Conservation (phyloP, 2,113 vertebrate species). For the Ellobius talpinus region DNA sequence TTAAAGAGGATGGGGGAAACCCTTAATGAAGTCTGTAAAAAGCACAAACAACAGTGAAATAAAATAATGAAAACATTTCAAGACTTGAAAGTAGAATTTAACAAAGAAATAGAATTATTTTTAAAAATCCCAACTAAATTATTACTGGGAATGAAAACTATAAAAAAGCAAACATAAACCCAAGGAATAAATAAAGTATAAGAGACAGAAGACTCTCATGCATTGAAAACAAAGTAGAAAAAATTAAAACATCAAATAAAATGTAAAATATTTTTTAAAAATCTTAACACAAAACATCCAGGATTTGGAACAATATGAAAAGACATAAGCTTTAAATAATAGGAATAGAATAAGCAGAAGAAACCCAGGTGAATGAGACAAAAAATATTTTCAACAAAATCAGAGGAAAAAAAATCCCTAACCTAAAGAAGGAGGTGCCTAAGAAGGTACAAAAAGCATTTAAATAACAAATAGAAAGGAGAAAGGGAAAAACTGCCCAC, state of each 20-base stretch:
- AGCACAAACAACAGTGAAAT: not conserved
- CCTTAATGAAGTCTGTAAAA: not conserved
- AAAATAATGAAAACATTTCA: not conserved
- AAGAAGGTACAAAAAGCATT: not conserved
- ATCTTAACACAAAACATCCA: not conserved
- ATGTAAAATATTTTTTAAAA: not conserved
- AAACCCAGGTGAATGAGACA: not conserved
- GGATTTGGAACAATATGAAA: not conserved
- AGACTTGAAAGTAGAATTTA: not conserved
- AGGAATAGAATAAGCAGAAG: not conserved
- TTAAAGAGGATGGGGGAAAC: not conserved
- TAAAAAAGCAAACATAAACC: not conserved
- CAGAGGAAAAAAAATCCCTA: not conserved
- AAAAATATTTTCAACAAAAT: not conserved
- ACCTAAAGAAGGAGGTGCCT: not conserved
- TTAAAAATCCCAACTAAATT: not conserved
- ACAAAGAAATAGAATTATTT: not conserved
- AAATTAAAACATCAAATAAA: not conserved
- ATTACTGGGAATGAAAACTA: not conserved
- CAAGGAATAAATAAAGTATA: not conserved
- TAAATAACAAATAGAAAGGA: not conserved
- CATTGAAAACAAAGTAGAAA: not conserved
- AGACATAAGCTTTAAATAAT: not conserved
- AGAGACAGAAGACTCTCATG: not conserved
- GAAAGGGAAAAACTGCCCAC: not conserved